Conservation (phyloP, 1,140 invertebrate genomes). For the Magallana angulata region DNA sequence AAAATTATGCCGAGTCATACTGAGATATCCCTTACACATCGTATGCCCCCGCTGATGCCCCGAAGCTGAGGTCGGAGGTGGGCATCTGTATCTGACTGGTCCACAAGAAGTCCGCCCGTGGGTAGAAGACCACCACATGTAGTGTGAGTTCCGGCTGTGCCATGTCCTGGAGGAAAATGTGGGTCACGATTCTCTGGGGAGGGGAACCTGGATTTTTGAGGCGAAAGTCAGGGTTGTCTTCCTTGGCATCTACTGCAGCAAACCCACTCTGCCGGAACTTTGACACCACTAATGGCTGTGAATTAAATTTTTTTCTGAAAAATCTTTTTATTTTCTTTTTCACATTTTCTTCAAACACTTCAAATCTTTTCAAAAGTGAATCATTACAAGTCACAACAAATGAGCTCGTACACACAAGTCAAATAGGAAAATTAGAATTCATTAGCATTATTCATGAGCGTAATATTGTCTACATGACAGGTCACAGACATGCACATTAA, state of each 20-base stretch:
- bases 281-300: constrained; percentile 37
- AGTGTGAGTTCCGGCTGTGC: constrained; percentile 57
- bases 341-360: too few relatives aligned
- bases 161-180: constrained; percentile 60
- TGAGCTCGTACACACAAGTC: too few relatives aligned
- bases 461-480: too few relatives aligned
- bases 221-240: constrained; percentile 47
- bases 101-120: constrained; percentile 66
- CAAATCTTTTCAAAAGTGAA: too few relatives aligned
- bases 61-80: constrained; percentile 54
- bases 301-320: not conserved
- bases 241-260: constrained; percentile 48
- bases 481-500: too few relatives aligned
- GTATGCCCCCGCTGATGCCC: constrained; percentile 60
- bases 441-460: too few relatives aligned
- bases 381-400: too few relatives aligned
- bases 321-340: too few relatives aligned
- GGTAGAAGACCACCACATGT: constrained; percentile 72
- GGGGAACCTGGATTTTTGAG: constrained; percentile 9
- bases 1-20: too few relatives aligned
- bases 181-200: constrained; percentile 42
- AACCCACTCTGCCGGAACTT: constrained; percentile 48
- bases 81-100: constrained; percentile 58
- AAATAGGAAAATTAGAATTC: too few relatives aligned
- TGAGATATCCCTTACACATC: constrained; percentile 59